Evolutionary conservation across 2,797 vertebrate genomes (phyloP).

Genomic region (Melanotaenia trifasciata): DNA sequence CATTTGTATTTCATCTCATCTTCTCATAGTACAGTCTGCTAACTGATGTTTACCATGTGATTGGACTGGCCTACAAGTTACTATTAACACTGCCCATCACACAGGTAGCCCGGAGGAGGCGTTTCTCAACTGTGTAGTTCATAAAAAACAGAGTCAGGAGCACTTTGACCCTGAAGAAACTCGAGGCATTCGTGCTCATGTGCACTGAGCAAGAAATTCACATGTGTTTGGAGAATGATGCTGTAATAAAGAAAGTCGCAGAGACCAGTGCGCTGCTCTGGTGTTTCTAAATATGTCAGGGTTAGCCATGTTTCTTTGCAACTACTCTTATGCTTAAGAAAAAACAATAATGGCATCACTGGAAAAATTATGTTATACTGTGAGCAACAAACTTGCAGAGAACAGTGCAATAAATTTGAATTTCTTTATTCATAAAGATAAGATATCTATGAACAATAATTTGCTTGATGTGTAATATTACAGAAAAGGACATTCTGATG

Average conservation of each 20-base stretch:
- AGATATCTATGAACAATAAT: conserved; percentile 1
- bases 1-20: no score
- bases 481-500: neutral
- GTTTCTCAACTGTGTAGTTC: neutral
- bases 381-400: neutral
- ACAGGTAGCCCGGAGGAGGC: neutral
- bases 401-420: neutral
- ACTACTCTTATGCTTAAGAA: neutral
- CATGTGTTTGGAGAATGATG: neutral
- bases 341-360: neutral
- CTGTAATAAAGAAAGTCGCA: conserved; percentile 1
- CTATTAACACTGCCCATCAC: no score
- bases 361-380: conserved; percentile 4
- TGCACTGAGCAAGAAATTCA: no score
- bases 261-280: neutral
- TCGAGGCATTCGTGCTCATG: no score
- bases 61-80: no score
- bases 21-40: no score
- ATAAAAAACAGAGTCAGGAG: conserved; percentile 1
- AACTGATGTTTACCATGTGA: neutral
- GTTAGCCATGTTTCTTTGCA: conserved; percentile 1
- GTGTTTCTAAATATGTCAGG: neutral
- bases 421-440: neutral
- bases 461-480: neutral
- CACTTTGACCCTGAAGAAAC: conserved; percentile 9